phyloP scores from a whole-genome alignment of 2,888 invertebrate genomes.

The Chrysolina haemoptera region DNA sequence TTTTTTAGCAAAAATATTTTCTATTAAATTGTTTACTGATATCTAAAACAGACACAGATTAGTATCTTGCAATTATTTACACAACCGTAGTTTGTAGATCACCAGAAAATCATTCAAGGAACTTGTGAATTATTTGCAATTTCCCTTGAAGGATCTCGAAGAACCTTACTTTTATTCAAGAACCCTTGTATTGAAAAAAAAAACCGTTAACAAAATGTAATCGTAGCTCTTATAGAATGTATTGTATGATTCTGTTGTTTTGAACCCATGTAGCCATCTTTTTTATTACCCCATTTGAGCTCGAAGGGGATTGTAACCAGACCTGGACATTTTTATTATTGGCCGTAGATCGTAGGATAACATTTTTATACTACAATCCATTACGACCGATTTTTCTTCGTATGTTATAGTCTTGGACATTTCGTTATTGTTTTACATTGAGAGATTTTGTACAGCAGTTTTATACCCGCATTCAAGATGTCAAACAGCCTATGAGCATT shows the following conservation, averaged over 20 bases:
- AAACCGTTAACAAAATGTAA: not conserved
- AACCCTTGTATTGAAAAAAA: not conserved
- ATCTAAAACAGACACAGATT: too few species aligned
- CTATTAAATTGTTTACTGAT: too few species aligned
- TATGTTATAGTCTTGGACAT: slow-evolving; percentile 19
- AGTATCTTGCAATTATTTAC: too few species aligned
- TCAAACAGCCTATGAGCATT: not conserved
- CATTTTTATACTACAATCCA: slow-evolving; percentile 21
- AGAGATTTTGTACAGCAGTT: slow-evolving; percentile 1
- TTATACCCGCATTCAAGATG: not conserved
- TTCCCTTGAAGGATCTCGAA: too few species aligned
- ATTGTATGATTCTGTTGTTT: slow-evolving; percentile 6
- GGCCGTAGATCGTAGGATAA: slow-evolving; percentile 19
- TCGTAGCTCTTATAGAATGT: not conserved
- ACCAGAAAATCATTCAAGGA: too few species aligned
- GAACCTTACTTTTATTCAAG: not conserved
- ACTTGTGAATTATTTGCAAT: too few species aligned
- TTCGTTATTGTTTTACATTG: not conserved
- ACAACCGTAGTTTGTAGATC: too few species aligned
- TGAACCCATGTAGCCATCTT: slow-evolving; percentile 21
- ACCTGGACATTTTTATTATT: slow-evolving; percentile 20
- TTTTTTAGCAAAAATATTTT: too few species aligned
- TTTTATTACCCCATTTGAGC: slow-evolving; percentile 10
- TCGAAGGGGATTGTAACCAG: slow-evolving; percentile 16
- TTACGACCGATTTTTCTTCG: slow-evolving; percentile 10